Conservation (phyloP, 2,888 invertebrate genomes). For the Ashinkailepas kermadecensis region DNA sequence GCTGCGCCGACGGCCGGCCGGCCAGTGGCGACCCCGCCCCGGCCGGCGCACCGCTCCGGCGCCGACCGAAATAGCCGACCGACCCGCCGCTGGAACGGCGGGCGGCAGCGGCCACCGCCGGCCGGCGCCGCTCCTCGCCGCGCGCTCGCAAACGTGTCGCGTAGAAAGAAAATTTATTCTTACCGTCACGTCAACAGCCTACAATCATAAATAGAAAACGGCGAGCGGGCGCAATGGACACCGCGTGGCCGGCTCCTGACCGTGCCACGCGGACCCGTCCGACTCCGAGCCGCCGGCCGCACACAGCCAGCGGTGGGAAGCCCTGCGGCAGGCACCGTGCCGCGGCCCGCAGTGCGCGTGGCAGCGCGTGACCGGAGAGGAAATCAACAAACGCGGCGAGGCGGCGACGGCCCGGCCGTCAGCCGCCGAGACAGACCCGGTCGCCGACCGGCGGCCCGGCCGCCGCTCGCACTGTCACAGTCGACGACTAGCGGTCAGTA, state of each 20-base stretch:
- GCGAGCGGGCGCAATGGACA: background rate
- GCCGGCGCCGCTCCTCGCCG: too few relatives aligned
- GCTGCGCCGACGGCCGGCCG: too few relatives aligned
- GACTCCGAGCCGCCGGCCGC: background rate
- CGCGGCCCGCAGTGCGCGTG: background rate
- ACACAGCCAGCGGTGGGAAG: background rate
- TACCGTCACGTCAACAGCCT: slow-evolving; percentile 2
- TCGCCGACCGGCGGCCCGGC: background rate
- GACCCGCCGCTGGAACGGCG: too few relatives aligned
- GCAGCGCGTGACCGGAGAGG: background rate
- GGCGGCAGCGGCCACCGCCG: too few relatives aligned
- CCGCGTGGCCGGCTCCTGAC: background rate
- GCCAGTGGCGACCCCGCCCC: too few relatives aligned
- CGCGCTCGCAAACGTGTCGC: too few relatives aligned
- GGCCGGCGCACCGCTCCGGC: too few relatives aligned
- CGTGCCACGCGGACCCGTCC: background rate
- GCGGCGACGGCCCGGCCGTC: background rate
- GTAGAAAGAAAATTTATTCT: slow-evolving; percentile 19
- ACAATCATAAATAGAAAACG: slow-evolving; percentile 21
- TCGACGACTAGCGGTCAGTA: slow-evolving; percentile 4
- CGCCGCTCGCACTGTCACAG: background rate
- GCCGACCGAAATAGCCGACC: too few relatives aligned
- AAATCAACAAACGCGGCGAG: background rate
- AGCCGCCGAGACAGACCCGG: background rate
- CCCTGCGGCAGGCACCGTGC: background rate